Base-by-base conservation (phyloP, 2,888 invertebrate genomes). In the Meta bourneti region DNA sequence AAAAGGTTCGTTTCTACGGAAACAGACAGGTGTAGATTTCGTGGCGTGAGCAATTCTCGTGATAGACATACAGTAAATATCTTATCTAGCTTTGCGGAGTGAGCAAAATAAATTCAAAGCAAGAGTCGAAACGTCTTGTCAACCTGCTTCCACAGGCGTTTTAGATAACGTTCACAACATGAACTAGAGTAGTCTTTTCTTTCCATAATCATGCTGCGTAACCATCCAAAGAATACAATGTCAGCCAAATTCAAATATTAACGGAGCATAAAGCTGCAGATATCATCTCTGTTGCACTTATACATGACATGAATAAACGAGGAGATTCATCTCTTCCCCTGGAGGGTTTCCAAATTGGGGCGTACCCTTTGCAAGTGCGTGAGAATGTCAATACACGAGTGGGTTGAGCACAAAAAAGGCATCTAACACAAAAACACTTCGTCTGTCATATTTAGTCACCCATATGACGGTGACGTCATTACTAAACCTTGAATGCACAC, bases 241-340 rank as follows among this genome's bases (percentile, higher is more conserved):
- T 61, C 61, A 8, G 61, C 5, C 61, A 61, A 61, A 6, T 61
- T 16, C 13, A 11, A 61, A 5, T 16, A 16, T 4, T 16, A 9
- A 61, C 61, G 13, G 11, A 61, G 11, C 13, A 16, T 11, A 9
- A 9, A 61, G 5, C 11, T 16, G 4, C 61, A 61, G 61, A 61
- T 61, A 61, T 16, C 61, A 9, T 61, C 61, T 61, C 61, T 61
- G 61, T 61, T 61, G 61, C 61, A 9, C 61, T 61, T 6, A 7
- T 61, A 61, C 61, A 61, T 61, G 61, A 61, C 61, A 61, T 61
- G 61, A 61, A 61, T 61, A 61, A 61, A 61, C 61, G 61, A 61
- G 61, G 13, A 61, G 61, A 61, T 0, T 5, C 16, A 5, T 61
- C 8, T 61, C 61, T 61, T 16, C 0, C 61, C 61, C 61, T 61